Evolutionary conservation across 1,140 invertebrate species (phyloP).

Genomic region (Bombus superbus): DNA sequence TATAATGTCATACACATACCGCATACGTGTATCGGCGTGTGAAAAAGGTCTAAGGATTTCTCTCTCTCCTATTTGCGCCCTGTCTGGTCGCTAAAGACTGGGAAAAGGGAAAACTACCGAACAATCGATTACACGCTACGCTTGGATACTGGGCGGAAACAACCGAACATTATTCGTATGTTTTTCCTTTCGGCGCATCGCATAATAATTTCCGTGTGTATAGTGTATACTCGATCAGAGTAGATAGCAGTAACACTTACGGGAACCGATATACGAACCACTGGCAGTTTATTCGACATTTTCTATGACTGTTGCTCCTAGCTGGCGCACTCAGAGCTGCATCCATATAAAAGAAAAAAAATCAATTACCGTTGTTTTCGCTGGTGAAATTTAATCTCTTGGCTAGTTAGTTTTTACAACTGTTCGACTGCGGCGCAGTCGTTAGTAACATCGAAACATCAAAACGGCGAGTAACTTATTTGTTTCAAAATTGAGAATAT

Average conservation of each 20-base stretch:
- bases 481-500: not conserved
- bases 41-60: not conserved
- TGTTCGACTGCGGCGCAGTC: not conserved
- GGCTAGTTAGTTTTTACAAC: conserved; percentile 6
- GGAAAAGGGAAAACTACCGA: not conserved
- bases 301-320: conserved; percentile 80
- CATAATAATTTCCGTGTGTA: not conserved
- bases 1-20: too few species aligned
- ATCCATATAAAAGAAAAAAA: conserved; percentile 75
- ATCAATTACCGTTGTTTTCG: conserved; percentile 40
- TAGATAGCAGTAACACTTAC: conserved; percentile 59
- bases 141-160: conserved; percentile 11
- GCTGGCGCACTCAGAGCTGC: conserved; percentile 81
- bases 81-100: not conserved
- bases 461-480: not conserved
- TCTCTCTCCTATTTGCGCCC: not conserved
- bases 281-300: conserved; percentile 81
- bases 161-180: not conserved
- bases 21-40: too few species aligned
- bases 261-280: conserved; percentile 80
- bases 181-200: not conserved
- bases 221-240: conserved; percentile 24
- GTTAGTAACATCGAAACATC: not conserved
- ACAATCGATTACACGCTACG: not conserved
- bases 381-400: not conserved